Conservation (phyloP, 2,797 vertebrate species). For the Labeo calbasu region DNA sequence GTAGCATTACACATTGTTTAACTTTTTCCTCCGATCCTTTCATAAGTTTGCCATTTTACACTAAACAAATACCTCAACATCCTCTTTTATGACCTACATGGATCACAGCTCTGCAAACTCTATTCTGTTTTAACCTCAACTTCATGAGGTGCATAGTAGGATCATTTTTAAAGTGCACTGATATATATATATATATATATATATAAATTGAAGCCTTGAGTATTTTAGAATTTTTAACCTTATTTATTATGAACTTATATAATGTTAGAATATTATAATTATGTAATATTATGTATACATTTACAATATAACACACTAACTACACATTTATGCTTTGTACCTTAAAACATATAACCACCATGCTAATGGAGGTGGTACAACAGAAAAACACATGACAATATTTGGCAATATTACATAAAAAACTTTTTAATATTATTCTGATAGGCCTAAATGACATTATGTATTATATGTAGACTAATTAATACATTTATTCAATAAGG, state of each 20-base stretch:
- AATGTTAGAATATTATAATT: too few species aligned
- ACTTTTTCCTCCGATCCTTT: constrained; percentile 9
- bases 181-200: too few species aligned
- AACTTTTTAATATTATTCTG: too few species aligned
- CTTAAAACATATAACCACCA: background rate
- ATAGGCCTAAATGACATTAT: too few species aligned
- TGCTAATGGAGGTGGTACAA: background rate
- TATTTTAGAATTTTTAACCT: too few species aligned
- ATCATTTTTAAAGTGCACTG: background rate
- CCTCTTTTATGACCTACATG: background rate
- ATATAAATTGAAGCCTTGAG: too few species aligned
- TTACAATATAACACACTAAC: too few species aligned
- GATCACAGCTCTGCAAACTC: background rate
- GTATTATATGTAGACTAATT: too few species aligned
- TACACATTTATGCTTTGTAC: too few species aligned
- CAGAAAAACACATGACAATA: background rate
- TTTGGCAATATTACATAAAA: too few species aligned
- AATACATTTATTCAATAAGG: background rate
- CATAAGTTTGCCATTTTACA: background rate
- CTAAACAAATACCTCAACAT: background rate
- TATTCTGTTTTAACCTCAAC: background rate
- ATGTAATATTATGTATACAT: too few species aligned
- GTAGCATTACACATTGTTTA: background rate
- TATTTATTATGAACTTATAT: too few species aligned
- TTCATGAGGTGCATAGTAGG: background rate